These are phyloP conservation scores for Polyergus mexicanus DNA, from an alignment of 1,140 invertebrate genomes.

Conservation along the genomic window DNA sequence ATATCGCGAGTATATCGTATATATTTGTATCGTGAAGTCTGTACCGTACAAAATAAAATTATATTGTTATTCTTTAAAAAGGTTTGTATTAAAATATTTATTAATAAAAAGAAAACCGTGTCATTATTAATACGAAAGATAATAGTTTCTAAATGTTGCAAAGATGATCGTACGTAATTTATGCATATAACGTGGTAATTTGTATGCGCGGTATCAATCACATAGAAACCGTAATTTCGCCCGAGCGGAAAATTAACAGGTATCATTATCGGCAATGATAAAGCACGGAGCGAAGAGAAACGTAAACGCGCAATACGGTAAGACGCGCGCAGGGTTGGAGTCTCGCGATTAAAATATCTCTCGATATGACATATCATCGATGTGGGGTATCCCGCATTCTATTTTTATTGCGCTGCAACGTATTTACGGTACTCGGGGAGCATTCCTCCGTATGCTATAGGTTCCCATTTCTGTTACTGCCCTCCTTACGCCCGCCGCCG, in stretches of 20 bases:
- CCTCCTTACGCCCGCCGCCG: constrained; percentile 66
- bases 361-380: constrained; percentile 48
- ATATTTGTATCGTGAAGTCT: too few relatives aligned
- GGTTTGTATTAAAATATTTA: neutral
- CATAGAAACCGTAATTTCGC: constrained; percentile 26
- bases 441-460: constrained; percentile 60
- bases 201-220: neutral
- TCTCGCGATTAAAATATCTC: constrained; percentile 46
- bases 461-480: constrained; percentile 73
- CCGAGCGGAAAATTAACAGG: constrained; percentile 24
- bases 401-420: constrained; percentile 57
- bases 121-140: neutral
- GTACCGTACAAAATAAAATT: too few relatives aligned
- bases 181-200: constrained; percentile 7
- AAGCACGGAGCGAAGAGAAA: neutral
- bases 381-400: constrained; percentile 46
- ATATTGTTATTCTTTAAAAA: neutral
- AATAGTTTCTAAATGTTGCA: neutral
- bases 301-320: neutral
- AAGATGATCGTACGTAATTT: neutral
- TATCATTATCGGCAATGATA: constrained; percentile 12
- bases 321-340: neutral
- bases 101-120: neutral
- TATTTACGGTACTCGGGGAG: constrained; percentile 59
- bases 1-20: neutral